Percentiles rank a stretch among this genome's conserved stretches.
phyloP scores from a whole-genome alignment of 1,140 invertebrate species.

The Oryzaephilus surinamensis region DNA sequence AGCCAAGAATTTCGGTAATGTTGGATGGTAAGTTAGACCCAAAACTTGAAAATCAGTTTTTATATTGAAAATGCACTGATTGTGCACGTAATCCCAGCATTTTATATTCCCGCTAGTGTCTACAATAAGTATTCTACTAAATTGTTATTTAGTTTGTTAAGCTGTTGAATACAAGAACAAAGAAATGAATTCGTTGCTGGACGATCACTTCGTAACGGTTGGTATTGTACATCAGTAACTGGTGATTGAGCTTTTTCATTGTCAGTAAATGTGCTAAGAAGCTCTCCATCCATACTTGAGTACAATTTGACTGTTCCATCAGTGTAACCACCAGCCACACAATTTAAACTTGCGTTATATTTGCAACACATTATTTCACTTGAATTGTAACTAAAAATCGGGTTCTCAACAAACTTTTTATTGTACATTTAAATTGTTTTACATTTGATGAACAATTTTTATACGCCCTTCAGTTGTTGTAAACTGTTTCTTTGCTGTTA shows the following conservation, averaged over 20 bases:
- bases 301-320: constrained; percentile 45
- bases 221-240: constrained; percentile 46
- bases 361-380: constrained; percentile 43
- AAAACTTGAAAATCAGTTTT: constrained; percentile 49
- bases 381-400: too few species aligned
- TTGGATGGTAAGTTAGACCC: constrained; percentile 46
- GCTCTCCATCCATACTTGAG: constrained; percentile 36
- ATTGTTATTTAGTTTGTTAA: not conserved
- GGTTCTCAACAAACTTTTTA: too few species aligned
- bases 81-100: constrained; percentile 51
- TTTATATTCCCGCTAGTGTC: constrained; percentile 52
- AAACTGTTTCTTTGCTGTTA: too few species aligned
- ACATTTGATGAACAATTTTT: too few species aligned
- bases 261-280: constrained; percentile 38
- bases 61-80: constrained; percentile 48
- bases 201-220: constrained; percentile 43
- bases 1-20: constrained; percentile 47
- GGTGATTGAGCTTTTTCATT: constrained; percentile 43
- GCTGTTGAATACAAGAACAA: constrained; percentile 40
- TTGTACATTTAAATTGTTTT: too few species aligned
- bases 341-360: constrained; percentile 47
- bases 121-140: constrained; percentile 18
- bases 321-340: constrained; percentile 43
- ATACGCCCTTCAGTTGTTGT: too few species aligned
- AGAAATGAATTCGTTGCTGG: constrained; percentile 43